phyloP scores from a whole-genome alignment of 2,888 invertebrate genomes.

The Andrena dorsata region DNA sequence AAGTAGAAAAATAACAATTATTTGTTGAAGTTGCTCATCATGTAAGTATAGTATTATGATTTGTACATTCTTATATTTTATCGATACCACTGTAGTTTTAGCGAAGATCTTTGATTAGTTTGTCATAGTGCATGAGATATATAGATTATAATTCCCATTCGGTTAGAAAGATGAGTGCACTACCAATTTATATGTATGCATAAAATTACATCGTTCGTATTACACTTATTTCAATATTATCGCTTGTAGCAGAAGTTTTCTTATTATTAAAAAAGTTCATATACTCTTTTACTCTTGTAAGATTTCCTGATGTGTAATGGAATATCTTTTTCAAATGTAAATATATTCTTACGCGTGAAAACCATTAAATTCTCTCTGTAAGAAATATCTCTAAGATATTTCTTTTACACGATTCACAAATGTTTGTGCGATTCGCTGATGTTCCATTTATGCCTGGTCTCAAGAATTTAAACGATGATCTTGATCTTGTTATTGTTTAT shows the following conservation, averaged over 20 bases:
- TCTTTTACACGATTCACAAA: too few species aligned
- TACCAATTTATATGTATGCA: slow-evolving; percentile 9
- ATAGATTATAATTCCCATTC: slow-evolving; percentile 6
- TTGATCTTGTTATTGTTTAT: too few species aligned
- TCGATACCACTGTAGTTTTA: neutral
- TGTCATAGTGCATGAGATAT: slow-evolving; percentile 5
- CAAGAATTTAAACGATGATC: too few species aligned
- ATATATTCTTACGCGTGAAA: neutral
- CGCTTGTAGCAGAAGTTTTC: neutral
- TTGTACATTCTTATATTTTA: slow-evolving; percentile 14
- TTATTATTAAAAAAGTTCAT: neutral
- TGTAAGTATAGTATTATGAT: slow-evolving; percentile 42
- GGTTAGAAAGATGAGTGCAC: neutral
- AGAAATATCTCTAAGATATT: too few species aligned
- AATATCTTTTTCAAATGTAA: neutral
- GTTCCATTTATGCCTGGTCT: too few species aligned
- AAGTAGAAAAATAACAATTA: slow-evolving; percentile 26
- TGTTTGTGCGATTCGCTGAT: too few species aligned
- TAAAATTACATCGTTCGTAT: neutral
- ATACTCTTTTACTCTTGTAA: neutral
- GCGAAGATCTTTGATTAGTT: slow-evolving; percentile 19
- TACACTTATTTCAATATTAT: neutral
- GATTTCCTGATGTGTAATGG: neutral
- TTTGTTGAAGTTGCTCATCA: slow-evolving; percentile 31
- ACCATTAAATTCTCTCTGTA: neutral